Evolutionary conservation across 2,797 vertebrate species (phyloP).

Genomic region (Esox masquinongy): DNA sequence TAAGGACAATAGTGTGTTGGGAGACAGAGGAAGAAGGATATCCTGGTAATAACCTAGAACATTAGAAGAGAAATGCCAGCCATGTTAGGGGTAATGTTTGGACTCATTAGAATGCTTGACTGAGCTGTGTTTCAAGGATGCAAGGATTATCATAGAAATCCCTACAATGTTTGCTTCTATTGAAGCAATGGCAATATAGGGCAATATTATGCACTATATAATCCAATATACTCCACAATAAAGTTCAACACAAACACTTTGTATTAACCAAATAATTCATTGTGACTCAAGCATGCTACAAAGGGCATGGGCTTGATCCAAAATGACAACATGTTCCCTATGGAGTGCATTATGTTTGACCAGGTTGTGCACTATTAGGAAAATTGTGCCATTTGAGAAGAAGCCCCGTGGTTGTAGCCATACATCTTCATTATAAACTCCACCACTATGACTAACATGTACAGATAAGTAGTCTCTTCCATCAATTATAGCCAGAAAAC

Average conservation of each 20-base stretch:
- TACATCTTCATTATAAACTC: constrained; percentile 26
- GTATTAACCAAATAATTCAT: background rate
- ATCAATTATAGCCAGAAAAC: constrained; percentile 25
- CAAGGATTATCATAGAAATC: background rate
- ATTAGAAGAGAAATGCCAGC: background rate
- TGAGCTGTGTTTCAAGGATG: background rate
- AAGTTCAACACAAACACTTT: background rate
- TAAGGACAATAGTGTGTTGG: background rate
- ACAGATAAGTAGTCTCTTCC: constrained; percentile 13
- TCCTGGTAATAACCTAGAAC: background rate
- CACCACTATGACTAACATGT: constrained; percentile 14
- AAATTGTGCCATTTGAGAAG: background rate
- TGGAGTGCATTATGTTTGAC: background rate
- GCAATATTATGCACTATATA: background rate
- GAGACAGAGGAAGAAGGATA: background rate
- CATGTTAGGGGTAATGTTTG: background rate
- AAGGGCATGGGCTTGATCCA: background rate
- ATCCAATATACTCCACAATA: background rate
- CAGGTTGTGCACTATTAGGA: background rate
- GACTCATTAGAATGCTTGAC: background rate
- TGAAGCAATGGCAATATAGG: background rate
- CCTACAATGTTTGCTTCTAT: background rate
- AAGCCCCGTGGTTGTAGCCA: background rate
- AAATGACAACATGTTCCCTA: background rate
- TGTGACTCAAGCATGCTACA: background rate